These are phyloP conservation scores for Deroplatys truncata DNA, from an alignment of 2,888 invertebrate species.

Conservation along the genomic window DNA sequence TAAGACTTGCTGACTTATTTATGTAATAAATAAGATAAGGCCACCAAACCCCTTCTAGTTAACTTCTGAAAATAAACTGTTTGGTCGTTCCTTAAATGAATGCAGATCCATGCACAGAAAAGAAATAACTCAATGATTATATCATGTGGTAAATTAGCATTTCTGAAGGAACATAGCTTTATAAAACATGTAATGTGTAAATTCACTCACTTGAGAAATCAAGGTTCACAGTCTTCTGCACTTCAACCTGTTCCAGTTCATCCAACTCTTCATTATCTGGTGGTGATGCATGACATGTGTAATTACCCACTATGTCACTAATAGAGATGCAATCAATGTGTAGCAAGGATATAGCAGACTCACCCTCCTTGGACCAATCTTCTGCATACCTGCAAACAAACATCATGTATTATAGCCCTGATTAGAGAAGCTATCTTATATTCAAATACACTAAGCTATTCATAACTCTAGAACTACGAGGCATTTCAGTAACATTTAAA, in stretches of 20 bases:
- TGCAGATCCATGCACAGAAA: no score
- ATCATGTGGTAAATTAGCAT: neutral
- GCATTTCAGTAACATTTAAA: no score
- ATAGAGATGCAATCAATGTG: slow-evolving; percentile 52
- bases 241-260: slow-evolving; percentile 40
- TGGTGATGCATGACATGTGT: slow-evolving; percentile 53
- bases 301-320: slow-evolving; percentile 54
- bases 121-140: no score
- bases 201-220: slow-evolving; percentile 40
- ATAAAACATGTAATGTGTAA: neutral
- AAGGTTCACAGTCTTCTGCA: slow-evolving; percentile 38
- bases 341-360: slow-evolving; percentile 40
- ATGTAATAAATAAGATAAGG: no score
- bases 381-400: neutral
- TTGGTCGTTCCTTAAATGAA: no score
- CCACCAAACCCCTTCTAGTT: no score
- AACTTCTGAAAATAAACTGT: no score
- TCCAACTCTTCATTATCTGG: slow-evolving; percentile 25
- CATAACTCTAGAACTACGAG: no score
- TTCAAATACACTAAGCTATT: no score
- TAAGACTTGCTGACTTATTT: no score
- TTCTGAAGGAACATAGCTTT: neutral
- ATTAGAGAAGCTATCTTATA: no score
- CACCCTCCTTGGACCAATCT: neutral
- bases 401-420: no score